Percentiles rank a stretch among this genome's conserved stretches.
These are phyloP conservation scores for Eudemis profundana DNA, from an alignment of 2,888 invertebrate species.

Conservation along the genomic window DNA sequence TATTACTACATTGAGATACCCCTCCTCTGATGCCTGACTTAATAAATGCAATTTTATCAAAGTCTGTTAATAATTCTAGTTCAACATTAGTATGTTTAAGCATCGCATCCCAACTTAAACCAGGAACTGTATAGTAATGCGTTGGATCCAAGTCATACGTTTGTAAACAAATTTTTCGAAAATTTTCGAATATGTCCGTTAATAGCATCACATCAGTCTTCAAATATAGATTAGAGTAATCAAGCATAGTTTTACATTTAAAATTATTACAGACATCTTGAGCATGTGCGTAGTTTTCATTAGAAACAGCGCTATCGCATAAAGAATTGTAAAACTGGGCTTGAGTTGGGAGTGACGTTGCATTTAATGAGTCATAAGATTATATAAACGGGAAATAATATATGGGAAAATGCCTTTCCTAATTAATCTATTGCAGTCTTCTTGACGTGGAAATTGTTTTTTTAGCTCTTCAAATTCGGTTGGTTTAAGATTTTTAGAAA, in stretches of 20 bases:
- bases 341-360: conserved; percentile 25
- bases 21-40: not conserved
- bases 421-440: conserved; percentile 13
- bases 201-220: conserved; percentile 42
- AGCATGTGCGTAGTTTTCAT: conserved; percentile 26
- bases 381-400: conserved; percentile 29
- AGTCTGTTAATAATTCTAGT: not conserved
- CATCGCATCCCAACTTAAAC: conserved; percentile 2
- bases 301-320: not conserved
- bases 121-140: too few species aligned
- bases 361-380: conserved; percentile 18
- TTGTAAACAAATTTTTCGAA: conserved; percentile 31
- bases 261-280: conserved; percentile 36
- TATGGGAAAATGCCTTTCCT: conserved; percentile 41
- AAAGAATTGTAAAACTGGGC: conserved; percentile 38
- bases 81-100: not conserved
- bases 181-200: conserved; percentile 44
- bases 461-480: conserved; percentile 16
- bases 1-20: conserved; percentile 3
- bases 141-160: not conserved
- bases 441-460: not conserved
- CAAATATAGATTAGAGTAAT: conserved; percentile 42
- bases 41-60: not conserved
- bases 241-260: conserved; percentile 26
- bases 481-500: conserved; percentile 9